Percentiles rank a stretch among this genome's conserved stretches.
Conservation (phyloP, 2,113 vertebrate species). For the Erinaceus europaeus region DNA sequence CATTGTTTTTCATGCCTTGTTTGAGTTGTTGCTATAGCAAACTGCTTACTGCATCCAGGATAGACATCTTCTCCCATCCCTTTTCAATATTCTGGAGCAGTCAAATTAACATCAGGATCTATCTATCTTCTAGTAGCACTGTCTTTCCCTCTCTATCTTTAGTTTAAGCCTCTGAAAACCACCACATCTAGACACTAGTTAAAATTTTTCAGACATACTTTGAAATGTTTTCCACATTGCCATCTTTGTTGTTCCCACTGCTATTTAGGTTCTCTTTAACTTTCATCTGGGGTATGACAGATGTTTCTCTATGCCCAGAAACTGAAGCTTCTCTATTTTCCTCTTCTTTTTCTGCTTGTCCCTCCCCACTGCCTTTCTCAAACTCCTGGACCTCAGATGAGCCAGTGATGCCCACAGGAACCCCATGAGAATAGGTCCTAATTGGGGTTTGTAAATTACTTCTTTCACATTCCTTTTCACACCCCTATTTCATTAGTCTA, state of each 20-base stretch:
- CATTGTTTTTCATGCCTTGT: neutral
- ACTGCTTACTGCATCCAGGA: no score
- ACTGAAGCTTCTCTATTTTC: neutral
- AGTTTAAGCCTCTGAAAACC: neutral
- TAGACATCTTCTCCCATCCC: neutral
- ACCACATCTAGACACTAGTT: neutral
- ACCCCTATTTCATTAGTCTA: conserved; percentile 40
- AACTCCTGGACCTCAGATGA: neutral
- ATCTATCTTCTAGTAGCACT: neutral
- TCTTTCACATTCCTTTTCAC: conserved; percentile 52
- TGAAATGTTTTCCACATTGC: neutral
- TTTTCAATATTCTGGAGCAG: neutral
- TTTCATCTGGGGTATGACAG: neutral
- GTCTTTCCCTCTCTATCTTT: neutral
- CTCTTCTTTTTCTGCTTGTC: accelerated
- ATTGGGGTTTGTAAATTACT: conserved; percentile 55
- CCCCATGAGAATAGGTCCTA: neutral
- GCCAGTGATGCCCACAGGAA: neutral
- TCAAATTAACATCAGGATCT: neutral
- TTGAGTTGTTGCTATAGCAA: neutral
- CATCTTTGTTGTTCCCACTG: neutral
- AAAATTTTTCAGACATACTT: neutral
- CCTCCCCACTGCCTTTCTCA: neutral
- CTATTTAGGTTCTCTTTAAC: neutral
- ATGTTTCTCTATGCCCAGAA: neutral